Evolutionary conservation across 2,797 vertebrate species (phyloP).

Genomic region (Labroides dimidiatus): DNA sequence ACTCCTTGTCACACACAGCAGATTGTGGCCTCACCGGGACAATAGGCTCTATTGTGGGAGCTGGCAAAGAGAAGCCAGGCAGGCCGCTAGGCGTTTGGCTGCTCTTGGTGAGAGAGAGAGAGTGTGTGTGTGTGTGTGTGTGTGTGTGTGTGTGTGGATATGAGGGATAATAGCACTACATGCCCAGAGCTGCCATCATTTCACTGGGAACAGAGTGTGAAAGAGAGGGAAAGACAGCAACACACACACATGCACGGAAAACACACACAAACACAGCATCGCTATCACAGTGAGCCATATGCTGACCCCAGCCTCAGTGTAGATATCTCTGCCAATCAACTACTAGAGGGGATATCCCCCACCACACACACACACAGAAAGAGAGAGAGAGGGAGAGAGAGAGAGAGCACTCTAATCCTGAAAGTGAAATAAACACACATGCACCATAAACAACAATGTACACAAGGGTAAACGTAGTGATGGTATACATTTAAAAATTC

Average conservation of each 20-base stretch:
- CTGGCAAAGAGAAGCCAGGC: conserved; percentile 90
- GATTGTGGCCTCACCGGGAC: conserved; percentile 89
- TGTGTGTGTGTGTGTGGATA: conserved; percentile 58
- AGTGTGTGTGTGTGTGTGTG: conserved; percentile 40
- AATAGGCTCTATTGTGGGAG: conserved; percentile 94
- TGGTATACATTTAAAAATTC: conserved; percentile 58
- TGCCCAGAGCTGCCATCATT: conserved; percentile 95
- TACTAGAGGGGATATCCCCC: conserved; percentile 84
- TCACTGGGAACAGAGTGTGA: conserved; percentile 82
- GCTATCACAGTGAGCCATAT: conserved; percentile 97
- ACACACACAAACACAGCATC: conserved; percentile 67
- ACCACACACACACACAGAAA: conserved; percentile 17
- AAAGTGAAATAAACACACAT: conserved; percentile 54
- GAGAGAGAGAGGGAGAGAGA: no score
- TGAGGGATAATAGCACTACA: conserved; percentile 92
- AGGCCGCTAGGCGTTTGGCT: conserved; percentile 88
- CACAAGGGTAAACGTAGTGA: conserved; percentile 46
- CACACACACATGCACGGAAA: conserved; percentile 83
- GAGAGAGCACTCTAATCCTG: conserved; percentile 65
- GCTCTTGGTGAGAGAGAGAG: conserved; percentile 51
- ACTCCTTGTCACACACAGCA: conserved; percentile 83
- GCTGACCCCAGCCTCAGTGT: conserved; percentile 93
- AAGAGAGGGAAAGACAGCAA: conserved; percentile 83
- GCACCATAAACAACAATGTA: conserved; percentile 49
- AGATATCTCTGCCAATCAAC: conserved; percentile 95